Conservation (phyloP, 2,113 vertebrate genomes). For the Clarias gariepinus region DNA sequence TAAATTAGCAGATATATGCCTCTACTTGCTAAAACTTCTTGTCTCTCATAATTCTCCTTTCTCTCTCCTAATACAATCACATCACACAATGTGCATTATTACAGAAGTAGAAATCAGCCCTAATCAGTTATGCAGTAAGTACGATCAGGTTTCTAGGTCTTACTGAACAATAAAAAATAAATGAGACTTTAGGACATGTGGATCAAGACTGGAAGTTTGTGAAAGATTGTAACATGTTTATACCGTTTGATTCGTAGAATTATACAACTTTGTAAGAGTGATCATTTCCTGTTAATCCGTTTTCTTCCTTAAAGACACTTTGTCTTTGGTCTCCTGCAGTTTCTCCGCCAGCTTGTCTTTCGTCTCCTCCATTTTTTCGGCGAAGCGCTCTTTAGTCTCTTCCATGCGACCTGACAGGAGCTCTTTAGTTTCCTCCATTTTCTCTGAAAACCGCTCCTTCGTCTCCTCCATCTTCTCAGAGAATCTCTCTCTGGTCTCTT, state of each 20-base stretch:
- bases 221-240: neutral
- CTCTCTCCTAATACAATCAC: neutral
- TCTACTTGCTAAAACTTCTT: neutral
- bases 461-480: slow-evolving; percentile 76
- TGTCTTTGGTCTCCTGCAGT: slow-evolving; percentile 92
- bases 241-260: neutral
- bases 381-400: slow-evolving; percentile 59
- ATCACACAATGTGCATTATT: neutral
- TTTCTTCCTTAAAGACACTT: slow-evolving; percentile 92
- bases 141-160: neutral
- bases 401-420: slow-evolving; percentile 67
- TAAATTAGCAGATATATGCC: neutral
- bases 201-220: neutral
- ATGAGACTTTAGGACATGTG: neutral
- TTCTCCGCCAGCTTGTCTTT: slow-evolving; percentile 78
- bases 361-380: slow-evolving; percentile 48
- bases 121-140: neutral
- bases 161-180: neutral
- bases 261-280: neutral
- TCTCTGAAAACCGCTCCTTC: slow-evolving; percentile 80
- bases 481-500: slow-evolving; percentile 82
- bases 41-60: neutral
- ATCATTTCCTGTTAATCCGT: slow-evolving; percentile 69
- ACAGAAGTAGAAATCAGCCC: neutral
- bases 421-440: slow-evolving; percentile 90